Base-by-base conservation (phyloP, 1,140 invertebrate species). In the Bombus soroeensis region DNA sequence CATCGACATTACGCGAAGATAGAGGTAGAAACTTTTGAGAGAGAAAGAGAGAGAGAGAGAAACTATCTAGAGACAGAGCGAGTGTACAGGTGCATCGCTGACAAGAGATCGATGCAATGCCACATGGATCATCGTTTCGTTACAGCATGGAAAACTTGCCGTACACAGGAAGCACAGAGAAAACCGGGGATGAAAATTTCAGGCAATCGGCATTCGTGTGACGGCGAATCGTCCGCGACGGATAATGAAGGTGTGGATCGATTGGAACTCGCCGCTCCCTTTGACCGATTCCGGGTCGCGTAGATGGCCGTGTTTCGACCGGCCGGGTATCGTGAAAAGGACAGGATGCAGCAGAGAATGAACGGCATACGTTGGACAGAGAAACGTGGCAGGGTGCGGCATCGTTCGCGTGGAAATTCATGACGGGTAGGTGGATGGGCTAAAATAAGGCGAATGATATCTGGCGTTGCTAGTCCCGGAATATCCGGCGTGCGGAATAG, bases 391-490 rank as follows among this genome's bases (percentile, higher is more conserved):
- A 37, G n/a, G 64, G 37, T 3, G 22, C 43, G 64, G 75, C 22
- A 22, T 59, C 64, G 64, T 70, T 70, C 53, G 82, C 76, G 68
- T 72, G 83, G 83, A 80, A 85, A 85, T 85, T 85, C 77, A 80
- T 73, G 53, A 77, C 68, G n/a, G 77, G n/a, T 53, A 47, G 59
- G 83, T 62, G 68, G 41, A n/a, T 6, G 32, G 68, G 64, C 77
- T 85, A 72, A 80, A 85, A 80, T 85, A 80, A 85, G 83, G 83
- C 76, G 76, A 80, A 85, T 41, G 83, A 85, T 85, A 80, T 73
- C 76, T 80, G 68, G 76, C 76, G 53, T 62, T 47, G 53, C 37
- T 28, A 25, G 32, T 32, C n/a, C 25, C 25, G 66, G 76, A 62
- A 64, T 66, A 84, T 84, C 82, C 82, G 66, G 62, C 66, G 53